These are phyloP conservation scores for Salvator merianae DNA, from an alignment of 2,113 vertebrate species.

Conservation along the genomic window DNA sequence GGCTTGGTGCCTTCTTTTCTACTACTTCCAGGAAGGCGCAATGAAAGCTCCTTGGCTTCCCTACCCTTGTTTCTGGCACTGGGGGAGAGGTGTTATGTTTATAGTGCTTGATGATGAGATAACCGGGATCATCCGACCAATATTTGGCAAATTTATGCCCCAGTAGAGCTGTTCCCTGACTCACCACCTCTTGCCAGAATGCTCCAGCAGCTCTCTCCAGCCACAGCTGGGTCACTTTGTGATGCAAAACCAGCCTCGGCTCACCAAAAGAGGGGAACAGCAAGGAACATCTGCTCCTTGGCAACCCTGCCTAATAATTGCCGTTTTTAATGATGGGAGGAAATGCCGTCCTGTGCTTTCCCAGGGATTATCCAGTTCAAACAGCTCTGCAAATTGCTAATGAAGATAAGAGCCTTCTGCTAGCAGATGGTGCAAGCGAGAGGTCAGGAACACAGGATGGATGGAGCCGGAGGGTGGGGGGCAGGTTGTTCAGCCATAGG, in stretches of 20 bases:
- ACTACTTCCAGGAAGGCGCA: no score
- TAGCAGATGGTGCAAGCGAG: background rate
- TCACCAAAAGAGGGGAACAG: background rate
- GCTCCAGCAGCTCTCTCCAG: background rate
- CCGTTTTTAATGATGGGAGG: background rate
- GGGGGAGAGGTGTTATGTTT: no score
- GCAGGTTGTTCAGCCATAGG: conserved; percentile 11
- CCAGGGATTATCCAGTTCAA: background rate
- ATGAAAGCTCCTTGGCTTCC: no score
- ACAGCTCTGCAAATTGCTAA: conserved; percentile 4
- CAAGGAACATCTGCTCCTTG: background rate
- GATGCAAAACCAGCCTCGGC: background rate
- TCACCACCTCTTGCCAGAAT: background rate
- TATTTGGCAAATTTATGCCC: background rate
- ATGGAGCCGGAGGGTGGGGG: background rate
- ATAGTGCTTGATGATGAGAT: background rate
- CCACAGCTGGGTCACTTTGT: background rate
- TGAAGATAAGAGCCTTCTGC: background rate
- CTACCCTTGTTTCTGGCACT: no score
- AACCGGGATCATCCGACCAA: background rate
- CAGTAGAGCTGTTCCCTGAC: background rate
- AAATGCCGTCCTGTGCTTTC: background rate
- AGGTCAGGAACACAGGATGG: background rate
- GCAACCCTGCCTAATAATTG: background rate
- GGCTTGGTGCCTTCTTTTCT: no score